Evolutionary conservation across 2,113 vertebrate genomes (phyloP), one percentile per base, ranked within the genome.

Genomic region (Semicossyphus pulcher): DNA sequence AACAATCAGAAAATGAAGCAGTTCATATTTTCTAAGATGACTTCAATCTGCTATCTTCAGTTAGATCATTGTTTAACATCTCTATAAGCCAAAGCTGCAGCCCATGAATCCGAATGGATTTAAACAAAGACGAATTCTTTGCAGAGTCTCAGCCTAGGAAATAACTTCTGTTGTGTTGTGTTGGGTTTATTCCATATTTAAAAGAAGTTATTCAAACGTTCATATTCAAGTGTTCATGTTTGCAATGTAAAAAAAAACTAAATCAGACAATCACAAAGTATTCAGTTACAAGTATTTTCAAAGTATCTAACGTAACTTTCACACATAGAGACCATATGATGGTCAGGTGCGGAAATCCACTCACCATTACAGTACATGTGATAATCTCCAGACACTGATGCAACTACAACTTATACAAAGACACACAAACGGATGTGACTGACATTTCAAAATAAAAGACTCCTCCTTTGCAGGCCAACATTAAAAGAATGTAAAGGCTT

Each of bases 301-400:
- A 76, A 59, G 25, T 21, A 78, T 64, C 64, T 62, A 57, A 71
- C 51, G 59, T 47, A 75, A 53, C 68, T 75, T 61, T 66, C 65
- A 73, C 57, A 86, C 60, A 26, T 76, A 73, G 60, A 32, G 84
- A 90, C 88, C 87, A 89, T 90, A 87, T 87, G 62, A 89, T 90
- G 89, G 87, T 84, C 89, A 88, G 63, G 73, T 72, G 72, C 44
- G 52, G 64, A 80, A 72, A 70, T 71, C 65, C 80, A 86, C 61
- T 86, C 72, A 80, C 78, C 54, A 26, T 83, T 81, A 86, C 87
- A 87, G 85, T 84, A 82, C 77, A 67, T 15, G 45, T 86, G 75
- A 83, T 84, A 37, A 78, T 49, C 48, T 81, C 60, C 45, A 81
- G 67, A 87, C 78, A 78, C 41, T 49, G 62, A 81, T 54, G 72